These are phyloP conservation scores for Silurus glanis DNA, from an alignment of 2,113 vertebrate genomes.

Conservation along the genomic window DNA sequence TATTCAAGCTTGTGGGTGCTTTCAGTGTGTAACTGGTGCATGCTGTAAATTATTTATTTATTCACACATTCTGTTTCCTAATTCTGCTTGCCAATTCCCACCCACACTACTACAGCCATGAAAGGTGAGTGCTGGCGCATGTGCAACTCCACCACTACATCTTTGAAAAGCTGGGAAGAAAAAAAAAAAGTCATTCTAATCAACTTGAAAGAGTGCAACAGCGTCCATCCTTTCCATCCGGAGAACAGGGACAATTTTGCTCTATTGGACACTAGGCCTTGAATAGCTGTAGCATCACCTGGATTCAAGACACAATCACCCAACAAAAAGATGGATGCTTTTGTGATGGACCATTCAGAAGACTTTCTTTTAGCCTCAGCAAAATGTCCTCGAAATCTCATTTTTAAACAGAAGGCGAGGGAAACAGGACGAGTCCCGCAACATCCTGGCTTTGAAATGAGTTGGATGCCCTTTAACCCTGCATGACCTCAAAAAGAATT, in stretches of 20 bases:
- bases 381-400: not conserved
- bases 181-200: not conserved
- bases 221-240: not conserved
- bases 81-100: not conserved
- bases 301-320: not conserved
- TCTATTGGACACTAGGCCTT: not conserved
- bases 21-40: not conserved
- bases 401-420: not conserved
- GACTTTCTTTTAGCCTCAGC: not conserved
- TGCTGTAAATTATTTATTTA: not conserved
- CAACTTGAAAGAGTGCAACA: not conserved
- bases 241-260: not conserved
- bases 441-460: not conserved
- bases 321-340: not conserved
- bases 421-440: not conserved
- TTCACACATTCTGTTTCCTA: not conserved
- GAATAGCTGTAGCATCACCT: not conserved
- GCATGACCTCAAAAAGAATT: not conserved
- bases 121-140: not conserved
- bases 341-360: not conserved
- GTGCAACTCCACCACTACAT: not conserved
- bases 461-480: slow-evolving; percentile 3
- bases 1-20: not conserved
- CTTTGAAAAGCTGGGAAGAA: not conserved
- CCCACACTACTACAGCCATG: not conserved